Conservation (phyloP, 2,888 invertebrate genomes). For the Ferdinandea cuprea region DNA sequence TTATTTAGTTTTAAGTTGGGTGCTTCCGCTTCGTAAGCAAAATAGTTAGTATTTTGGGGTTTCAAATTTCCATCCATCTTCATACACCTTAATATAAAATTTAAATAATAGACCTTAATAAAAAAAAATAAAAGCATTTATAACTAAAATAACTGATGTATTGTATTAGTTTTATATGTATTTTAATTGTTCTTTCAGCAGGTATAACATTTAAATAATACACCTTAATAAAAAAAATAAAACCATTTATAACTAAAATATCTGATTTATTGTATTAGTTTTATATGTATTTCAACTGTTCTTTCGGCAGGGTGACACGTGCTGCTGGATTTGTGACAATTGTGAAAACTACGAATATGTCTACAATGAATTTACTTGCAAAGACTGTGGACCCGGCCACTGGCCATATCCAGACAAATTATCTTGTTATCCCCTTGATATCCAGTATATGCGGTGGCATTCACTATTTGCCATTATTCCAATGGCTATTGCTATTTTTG, state of each 20-base stretch:
- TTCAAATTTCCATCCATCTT: too few species aligned
- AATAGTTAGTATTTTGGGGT: too few species aligned
- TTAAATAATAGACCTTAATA: too few species aligned
- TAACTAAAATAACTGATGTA: too few species aligned
- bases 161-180: too few species aligned
- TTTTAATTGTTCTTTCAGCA: too few species aligned
- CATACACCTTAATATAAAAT: too few species aligned
- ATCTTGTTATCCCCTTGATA: conserved; percentile 86
- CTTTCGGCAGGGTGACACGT: conserved; percentile 85
- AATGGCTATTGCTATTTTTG: conserved; percentile 86
- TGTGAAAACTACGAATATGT: conserved; percentile 89
- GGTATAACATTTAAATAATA: too few species aligned
- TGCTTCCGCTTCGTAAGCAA: too few species aligned
- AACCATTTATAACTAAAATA: background rate
- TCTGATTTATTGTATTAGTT: background rate
- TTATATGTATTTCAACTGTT: background rate
- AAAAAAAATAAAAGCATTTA: too few species aligned
- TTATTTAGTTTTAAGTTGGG: too few species aligned
- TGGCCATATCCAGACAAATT: conserved; percentile 87
- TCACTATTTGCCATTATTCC: conserved; percentile 87
- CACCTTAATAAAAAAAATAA: too few species aligned
- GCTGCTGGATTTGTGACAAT: conserved; percentile 91
- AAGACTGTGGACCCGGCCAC: conserved; percentile 86
- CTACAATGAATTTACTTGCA: conserved; percentile 86
- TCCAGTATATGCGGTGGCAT: conserved; percentile 87